phyloP scores from a whole-genome alignment of 2,888 invertebrate species.

The Plebejus argus region DNA sequence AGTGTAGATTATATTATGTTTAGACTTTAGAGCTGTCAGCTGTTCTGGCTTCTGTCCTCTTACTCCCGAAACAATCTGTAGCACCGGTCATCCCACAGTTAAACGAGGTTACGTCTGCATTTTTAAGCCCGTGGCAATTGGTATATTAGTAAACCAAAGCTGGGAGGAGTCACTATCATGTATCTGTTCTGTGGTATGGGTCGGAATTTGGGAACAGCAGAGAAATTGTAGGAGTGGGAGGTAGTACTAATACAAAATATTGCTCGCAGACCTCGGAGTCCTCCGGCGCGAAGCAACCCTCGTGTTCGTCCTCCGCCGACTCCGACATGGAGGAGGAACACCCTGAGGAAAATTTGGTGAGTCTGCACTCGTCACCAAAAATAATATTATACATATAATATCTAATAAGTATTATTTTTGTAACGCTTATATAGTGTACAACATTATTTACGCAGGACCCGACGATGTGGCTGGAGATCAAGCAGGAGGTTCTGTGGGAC shows the following conservation, averaged over 20 bases:
- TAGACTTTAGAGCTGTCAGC: too few relatives aligned
- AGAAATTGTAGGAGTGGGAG: too few relatives aligned
- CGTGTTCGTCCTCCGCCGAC: background rate
- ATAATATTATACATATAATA: background rate
- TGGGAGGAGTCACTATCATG: too few relatives aligned
- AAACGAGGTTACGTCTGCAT: too few relatives aligned
- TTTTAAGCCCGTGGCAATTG: too few relatives aligned
- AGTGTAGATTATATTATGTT: too few relatives aligned
- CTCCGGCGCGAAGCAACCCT: background rate
- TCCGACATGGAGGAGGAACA: background rate
- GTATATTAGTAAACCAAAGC: too few relatives aligned
- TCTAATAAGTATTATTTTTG: background rate
- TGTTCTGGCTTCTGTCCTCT: too few relatives aligned
- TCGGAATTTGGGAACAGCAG: too few relatives aligned
- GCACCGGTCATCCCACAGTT: too few relatives aligned
- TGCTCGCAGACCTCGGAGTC: background rate
- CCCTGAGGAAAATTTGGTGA: background rate
- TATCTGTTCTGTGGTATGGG: too few relatives aligned
- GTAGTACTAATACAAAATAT: background rate
- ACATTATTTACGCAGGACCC: background rate
- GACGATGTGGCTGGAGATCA: background rate
- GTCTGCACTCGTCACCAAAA: background rate
- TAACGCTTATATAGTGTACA: background rate
- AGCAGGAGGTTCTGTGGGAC: background rate
- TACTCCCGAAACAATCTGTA: too few relatives aligned